phyloP scores from a whole-genome alignment of 2,888 invertebrate genomes.

The Cataglyphis livida region DNA sequence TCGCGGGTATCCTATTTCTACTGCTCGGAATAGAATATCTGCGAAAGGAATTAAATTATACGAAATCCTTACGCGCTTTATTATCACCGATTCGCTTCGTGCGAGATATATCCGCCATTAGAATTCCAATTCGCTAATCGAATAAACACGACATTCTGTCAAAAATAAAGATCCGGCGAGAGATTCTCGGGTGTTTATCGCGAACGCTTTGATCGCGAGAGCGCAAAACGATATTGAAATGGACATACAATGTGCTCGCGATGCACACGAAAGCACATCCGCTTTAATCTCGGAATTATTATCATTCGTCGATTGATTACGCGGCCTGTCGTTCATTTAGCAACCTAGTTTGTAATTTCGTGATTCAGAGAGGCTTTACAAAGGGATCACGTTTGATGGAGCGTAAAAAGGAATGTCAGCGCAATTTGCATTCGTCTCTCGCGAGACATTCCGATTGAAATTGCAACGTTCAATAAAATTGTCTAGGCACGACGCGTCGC shows the following conservation, averaged over 20 bases:
- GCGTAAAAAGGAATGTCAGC: constrained; percentile 35
- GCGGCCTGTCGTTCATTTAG: constrained; percentile 36
- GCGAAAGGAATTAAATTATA: constrained; percentile 39
- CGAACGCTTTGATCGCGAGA: constrained; percentile 4
- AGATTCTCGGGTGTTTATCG: background rate
- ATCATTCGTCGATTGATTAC: constrained; percentile 49
- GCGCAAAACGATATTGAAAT: constrained; percentile 25
- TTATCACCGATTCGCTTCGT: constrained; percentile 14
- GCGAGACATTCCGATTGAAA: constrained; percentile 46
- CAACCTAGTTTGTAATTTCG: constrained; percentile 41
- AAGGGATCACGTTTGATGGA: constrained; percentile 16
- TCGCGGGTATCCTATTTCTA: background rate
- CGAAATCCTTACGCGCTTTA: constrained; percentile 36
- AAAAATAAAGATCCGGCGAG: constrained; percentile 24
- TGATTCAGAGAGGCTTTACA: constrained; percentile 20
- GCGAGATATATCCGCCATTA: background rate
- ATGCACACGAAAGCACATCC: constrained; percentile 14
- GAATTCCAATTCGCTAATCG: constrained; percentile 22
- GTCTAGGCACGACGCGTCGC: constrained; percentile 29
- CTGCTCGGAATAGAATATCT: constrained; percentile 1
- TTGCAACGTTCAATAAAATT: constrained; percentile 46
- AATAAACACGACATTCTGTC: constrained; percentile 18
- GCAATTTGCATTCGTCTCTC: constrained; percentile 46
- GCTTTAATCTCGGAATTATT: constrained; percentile 50
- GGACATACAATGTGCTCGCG: background rate